Conservation (phyloP, 2,888 invertebrate genomes). For the Ceriagrion tenellum region DNA sequence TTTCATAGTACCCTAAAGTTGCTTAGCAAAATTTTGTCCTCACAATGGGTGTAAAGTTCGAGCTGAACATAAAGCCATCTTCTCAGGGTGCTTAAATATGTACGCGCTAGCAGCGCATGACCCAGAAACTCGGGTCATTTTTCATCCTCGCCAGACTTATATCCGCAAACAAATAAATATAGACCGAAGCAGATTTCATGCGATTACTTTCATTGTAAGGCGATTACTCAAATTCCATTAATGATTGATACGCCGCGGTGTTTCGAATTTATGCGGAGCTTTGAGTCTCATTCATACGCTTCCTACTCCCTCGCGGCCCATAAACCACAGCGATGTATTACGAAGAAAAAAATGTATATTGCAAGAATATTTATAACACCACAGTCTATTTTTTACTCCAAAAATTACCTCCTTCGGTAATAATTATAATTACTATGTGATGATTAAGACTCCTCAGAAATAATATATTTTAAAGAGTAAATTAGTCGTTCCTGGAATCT, state of each 20-base stretch:
- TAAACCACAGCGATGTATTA: background rate
- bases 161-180: conserved; percentile 8
- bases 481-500: no score
- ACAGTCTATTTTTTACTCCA: no score
- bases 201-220: background rate
- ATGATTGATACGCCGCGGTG: background rate
- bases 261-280: background rate
- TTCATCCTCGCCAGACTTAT: background rate
- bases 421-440: no score
- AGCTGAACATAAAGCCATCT: background rate
- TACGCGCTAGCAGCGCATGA: background rate
- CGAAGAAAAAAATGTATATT: background rate
- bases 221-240: background rate
- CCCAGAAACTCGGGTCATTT: background rate
- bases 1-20: background rate
- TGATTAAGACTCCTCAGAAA: no score
- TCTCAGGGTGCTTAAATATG: background rate
- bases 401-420: no score
- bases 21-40: background rate
- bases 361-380: background rate
- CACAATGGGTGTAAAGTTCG: background rate
- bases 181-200: background rate
- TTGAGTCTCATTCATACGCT: background rate
- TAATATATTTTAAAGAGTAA: no score
- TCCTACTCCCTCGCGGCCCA: background rate